Evolutionary conservation across 2,888 invertebrate genomes (phyloP).

Genomic region (Calephelis perditalis): DNA sequence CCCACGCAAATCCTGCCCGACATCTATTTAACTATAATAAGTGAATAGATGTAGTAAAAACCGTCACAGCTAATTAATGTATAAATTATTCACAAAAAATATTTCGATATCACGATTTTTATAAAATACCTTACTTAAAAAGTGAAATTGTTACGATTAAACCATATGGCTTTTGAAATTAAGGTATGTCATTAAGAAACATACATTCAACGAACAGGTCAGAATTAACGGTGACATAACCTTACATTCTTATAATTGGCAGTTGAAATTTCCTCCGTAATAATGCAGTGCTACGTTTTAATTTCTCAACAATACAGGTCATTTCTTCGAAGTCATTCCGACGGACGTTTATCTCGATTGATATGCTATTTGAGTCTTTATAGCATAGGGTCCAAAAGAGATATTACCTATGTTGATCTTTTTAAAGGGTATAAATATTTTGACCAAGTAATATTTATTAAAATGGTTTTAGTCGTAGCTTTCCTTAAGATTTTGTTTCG

Average conservation of each 20-base stretch:
- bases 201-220: conserved; percentile 20
- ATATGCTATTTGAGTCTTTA: conserved; percentile 56
- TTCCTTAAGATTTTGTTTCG: too few species aligned
- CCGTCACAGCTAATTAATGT: too few species aligned
- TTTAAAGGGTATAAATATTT: too few species aligned
- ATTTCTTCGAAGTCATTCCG: conserved; percentile 19
- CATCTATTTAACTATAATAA: too few species aligned
- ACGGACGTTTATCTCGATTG: conserved; percentile 68
- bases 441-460: too few species aligned
- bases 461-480: too few species aligned
- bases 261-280: conserved; percentile 14
- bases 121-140: conserved; percentile 4
- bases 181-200: conserved; percentile 18
- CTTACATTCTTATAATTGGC: conserved; percentile 20
- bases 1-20: too few species aligned
- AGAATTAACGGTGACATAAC: conserved; percentile 20
- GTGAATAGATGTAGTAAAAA: too few species aligned
- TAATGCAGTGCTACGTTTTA: conserved; percentile 16
- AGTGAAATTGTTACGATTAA: conserved; percentile 10
- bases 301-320: conserved; percentile 18
- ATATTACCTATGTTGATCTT: too few species aligned
- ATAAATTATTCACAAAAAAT: too few species aligned
- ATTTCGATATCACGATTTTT: not conserved
- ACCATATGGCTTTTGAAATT: conserved; percentile 5
- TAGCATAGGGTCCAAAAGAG: too few species aligned